Conservation (phyloP, 2,113 vertebrate species). For the Lethenteron reissneri region DNA sequence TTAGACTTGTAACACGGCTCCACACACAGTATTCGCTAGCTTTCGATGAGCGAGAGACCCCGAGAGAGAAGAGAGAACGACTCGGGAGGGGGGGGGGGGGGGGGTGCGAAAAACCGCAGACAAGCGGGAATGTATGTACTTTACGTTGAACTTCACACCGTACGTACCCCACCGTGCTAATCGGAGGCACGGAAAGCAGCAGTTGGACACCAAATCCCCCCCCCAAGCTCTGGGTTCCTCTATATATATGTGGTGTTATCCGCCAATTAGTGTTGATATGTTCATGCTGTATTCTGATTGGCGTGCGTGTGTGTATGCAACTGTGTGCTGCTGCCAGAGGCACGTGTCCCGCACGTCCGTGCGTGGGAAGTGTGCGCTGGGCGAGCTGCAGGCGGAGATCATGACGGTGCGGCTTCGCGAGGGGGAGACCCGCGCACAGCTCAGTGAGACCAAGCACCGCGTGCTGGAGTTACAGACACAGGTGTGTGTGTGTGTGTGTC, state of each 20-base stretch:
- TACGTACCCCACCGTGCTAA: no score
- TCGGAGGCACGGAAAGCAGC: not conserved
- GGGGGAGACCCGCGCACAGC: slow-evolving; percentile 73
- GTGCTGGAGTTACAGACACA: slow-evolving; percentile 83
- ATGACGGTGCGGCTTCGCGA: slow-evolving; percentile 74
- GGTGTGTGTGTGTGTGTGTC: slow-evolving; percentile 24
- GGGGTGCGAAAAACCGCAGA: no score
- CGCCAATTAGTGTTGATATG: not conserved
- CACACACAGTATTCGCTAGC: no score
- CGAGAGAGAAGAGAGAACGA: no score
- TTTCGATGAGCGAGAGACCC: no score
- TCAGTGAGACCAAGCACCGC: slow-evolving; percentile 65
- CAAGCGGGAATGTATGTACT: no score
- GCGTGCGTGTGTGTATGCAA: not conserved
- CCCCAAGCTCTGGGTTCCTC: no score
- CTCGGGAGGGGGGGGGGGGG: no score
- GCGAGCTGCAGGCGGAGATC: slow-evolving; percentile 80
- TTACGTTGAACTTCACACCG: no score
- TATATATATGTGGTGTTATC: not conserved
- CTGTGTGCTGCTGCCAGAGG: slow-evolving; percentile 12
- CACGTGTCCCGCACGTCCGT: slow-evolving; percentile 60
- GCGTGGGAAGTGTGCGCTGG: slow-evolving; percentile 52
- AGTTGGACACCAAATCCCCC: no score
- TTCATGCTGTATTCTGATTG: not conserved
- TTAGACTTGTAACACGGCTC: no score